Conservation (phyloP, 2,888 invertebrate genomes). For the Barypeithes pellucidus region DNA sequence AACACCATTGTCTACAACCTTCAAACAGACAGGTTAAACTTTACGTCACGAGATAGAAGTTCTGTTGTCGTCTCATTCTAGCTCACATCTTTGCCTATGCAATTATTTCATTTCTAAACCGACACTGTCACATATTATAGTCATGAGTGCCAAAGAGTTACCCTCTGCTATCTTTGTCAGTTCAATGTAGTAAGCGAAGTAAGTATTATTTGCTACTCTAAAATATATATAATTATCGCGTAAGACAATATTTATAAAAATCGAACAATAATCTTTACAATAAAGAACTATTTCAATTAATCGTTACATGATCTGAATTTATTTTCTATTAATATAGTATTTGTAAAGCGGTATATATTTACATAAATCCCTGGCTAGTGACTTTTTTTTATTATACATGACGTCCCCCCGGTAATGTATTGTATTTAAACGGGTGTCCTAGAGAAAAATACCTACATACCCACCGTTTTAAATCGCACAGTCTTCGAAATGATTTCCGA, state of each 20-base stretch:
- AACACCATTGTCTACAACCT: too few relatives aligned
- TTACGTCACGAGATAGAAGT: too few relatives aligned
- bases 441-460: too few relatives aligned
- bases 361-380: too few relatives aligned
- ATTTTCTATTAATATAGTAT: slow-evolving; percentile 8
- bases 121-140: slow-evolving; percentile 22
- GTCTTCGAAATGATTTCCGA: too few relatives aligned
- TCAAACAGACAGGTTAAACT: too few relatives aligned
- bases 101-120: background rate
- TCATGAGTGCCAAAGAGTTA: slow-evolving; percentile 44
- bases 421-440: too few relatives aligned
- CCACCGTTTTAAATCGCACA: too few relatives aligned
- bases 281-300: slow-evolving; percentile 52
- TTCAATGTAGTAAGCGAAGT: slow-evolving; percentile 20
- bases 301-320: slow-evolving; percentile 28
- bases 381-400: too few relatives aligned
- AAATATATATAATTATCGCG: slow-evolving; percentile 27
- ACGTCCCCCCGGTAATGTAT: too few relatives aligned
- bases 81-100: background rate
- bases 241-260: slow-evolving; percentile 61
- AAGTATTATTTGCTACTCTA: slow-evolving; percentile 15
- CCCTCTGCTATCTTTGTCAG: slow-evolving; percentile 16
- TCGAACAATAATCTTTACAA: slow-evolving; percentile 62
- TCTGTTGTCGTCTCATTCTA: too few relatives aligned
- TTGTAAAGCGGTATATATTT: background rate